phyloP scores from a whole-genome alignment of 2,113 vertebrate species.

The Tyrannus savana region DNA sequence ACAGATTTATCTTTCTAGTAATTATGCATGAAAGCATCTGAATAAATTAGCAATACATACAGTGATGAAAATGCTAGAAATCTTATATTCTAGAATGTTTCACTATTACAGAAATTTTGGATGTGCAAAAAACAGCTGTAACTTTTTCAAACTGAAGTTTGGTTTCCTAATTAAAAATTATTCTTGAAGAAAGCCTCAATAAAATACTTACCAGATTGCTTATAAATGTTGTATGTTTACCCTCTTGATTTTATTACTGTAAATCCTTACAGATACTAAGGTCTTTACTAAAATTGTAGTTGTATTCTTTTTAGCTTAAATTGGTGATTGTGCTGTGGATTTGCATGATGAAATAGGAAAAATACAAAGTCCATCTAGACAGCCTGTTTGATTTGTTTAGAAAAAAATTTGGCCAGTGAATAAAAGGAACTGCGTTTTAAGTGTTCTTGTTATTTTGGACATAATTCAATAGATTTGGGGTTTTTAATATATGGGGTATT shows the following conservation, averaged over 20 bases:
- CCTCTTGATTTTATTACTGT: not conserved
- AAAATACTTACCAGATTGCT: not conserved
- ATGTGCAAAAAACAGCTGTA: not conserved
- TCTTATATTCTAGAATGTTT: not conserved
- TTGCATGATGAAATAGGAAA: not conserved
- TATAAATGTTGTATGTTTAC: not conserved
- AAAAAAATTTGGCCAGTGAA: not conserved
- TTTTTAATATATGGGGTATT: not conserved
- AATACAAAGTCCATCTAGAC: not conserved
- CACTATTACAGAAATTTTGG: not conserved
- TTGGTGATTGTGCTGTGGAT: not conserved
- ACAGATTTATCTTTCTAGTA: constrained; percentile 41
- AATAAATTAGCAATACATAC: constrained; percentile 16
- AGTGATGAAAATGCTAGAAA: constrained; percentile 17
- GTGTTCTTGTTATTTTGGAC: not conserved
- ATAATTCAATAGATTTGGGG: not conserved
- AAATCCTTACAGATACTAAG: not conserved
- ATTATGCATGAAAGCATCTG: constrained; percentile 40
- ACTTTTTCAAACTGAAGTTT: not conserved
- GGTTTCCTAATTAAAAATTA: constrained; percentile 5
- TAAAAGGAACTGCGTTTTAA: not conserved
- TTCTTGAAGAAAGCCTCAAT: not conserved
- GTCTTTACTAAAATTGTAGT: not conserved
- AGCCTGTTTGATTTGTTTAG: not conserved
- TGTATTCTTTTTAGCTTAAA: not conserved